phyloP scores from a whole-genome alignment of 2,888 invertebrate species.

The Galeruca laticollis region DNA sequence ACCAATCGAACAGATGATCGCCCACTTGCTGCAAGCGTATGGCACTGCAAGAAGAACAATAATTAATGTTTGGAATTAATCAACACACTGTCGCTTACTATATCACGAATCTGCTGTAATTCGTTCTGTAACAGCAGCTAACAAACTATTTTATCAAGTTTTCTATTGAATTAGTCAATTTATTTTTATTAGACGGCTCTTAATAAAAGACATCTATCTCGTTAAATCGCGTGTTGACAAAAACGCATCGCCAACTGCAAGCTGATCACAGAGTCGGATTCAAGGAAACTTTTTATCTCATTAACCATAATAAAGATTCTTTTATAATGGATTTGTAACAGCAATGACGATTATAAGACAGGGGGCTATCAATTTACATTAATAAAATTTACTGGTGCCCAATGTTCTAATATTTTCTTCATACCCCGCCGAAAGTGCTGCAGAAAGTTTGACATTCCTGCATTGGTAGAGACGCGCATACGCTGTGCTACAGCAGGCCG shows the following conservation, averaged over 20 bases:
- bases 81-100: neutral
- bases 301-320: neutral
- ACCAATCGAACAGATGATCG: no score
- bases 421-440: no score
- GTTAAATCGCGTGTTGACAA: constrained; percentile 9
- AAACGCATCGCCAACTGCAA: constrained; percentile 17
- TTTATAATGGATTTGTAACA: neutral
- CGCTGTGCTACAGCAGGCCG: no score
- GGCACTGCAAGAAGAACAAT: no score
- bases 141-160: constrained; percentile 18
- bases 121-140: constrained; percentile 1
- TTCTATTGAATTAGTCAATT: constrained; percentile 19
- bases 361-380: no score
- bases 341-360: no score
- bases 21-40: no score
- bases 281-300: neutral
- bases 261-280: constrained; percentile 3
- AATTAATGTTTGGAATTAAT: no score
- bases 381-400: no score
- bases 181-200: constrained; percentile 16
- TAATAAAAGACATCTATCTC: constrained; percentile 25
- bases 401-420: no score
- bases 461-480: no score
- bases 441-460: no score
- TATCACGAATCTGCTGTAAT: constrained; percentile 7